phyloP scores from a whole-genome alignment of 1,140 invertebrate genomes.

The Ooceraea biroi region DNA sequence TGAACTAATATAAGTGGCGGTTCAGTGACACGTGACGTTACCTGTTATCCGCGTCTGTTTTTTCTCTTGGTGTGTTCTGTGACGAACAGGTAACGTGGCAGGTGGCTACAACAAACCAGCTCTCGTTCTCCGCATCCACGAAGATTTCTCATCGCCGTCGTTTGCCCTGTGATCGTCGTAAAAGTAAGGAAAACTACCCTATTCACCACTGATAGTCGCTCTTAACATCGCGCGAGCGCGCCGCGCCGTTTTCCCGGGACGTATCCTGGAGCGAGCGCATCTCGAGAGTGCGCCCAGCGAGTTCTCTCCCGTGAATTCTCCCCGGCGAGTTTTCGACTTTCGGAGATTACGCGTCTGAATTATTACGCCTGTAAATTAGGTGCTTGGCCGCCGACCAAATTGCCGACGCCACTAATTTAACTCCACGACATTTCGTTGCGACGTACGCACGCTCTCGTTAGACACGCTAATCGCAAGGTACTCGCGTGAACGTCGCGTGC shows the following conservation, averaged over 20 bases:
- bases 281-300: neutral
- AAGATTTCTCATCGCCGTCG: neutral
- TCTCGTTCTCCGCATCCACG: neutral
- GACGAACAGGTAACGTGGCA: conserved; percentile 10
- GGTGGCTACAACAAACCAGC: neutral
- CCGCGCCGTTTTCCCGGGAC: neutral
- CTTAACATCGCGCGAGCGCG: neutral
- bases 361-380: conserved; percentile 67
- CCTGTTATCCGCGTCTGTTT: conserved; percentile 7
- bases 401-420: conserved; percentile 63
- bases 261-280: conserved; percentile 14
- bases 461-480: conserved; percentile 56
- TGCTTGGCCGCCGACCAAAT: conserved; percentile 67
- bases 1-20: conserved; percentile 41
- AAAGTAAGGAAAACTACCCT: conserved; percentile 28
- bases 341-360: conserved; percentile 38
- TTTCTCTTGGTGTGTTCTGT: conserved; percentile 44
- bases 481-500: conserved; percentile 48
- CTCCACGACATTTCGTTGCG: conserved; percentile 53
- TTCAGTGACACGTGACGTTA: conserved; percentile 56
- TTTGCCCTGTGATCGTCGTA: neutral
- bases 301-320: conserved; percentile 1
- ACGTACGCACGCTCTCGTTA: conserved; percentile 49
- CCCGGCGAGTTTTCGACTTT: conserved; percentile 13
- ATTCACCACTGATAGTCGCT: no score